phyloP scores from a whole-genome alignment of 2,888 invertebrate species.

The Nysson spinosus region DNA sequence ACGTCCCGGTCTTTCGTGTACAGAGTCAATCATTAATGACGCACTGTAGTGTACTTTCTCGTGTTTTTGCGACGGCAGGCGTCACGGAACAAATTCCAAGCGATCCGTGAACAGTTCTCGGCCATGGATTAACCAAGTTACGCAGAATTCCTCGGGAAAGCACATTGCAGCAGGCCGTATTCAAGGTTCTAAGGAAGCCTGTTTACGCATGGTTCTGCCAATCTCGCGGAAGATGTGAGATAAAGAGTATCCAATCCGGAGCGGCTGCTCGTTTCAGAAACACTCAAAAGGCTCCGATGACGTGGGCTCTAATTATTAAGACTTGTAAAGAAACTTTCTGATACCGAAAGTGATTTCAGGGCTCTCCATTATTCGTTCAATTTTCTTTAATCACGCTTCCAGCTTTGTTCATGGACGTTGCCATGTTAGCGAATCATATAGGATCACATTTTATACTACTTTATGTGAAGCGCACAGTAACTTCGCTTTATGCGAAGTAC shows the following conservation, averaged over 20 bases:
- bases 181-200: slow-evolving; percentile 50
- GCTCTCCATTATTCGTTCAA: no score
- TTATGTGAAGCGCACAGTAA: no score
- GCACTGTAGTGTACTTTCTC: background rate
- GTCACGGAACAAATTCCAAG: slow-evolving; percentile 37
- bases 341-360: slow-evolving; percentile 20
- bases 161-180: slow-evolving; percentile 20
- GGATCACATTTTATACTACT: no score
- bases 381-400: no score
- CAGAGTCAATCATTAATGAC: background rate
- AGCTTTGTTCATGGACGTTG: no score
- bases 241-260: slow-evolving; percentile 37
- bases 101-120: slow-evolving; percentile 34
- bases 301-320: slow-evolving; percentile 24
- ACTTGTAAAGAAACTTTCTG: slow-evolving; percentile 28
- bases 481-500: no score
- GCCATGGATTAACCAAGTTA: slow-evolving; percentile 44
- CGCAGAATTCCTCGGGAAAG: slow-evolving; percentile 49
- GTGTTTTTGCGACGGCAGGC: slow-evolving; percentile 7
- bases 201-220: slow-evolving; percentile 42
- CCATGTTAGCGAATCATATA: no score
- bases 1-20: background rate
- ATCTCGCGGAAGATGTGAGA: slow-evolving; percentile 47
- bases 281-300: slow-evolving; percentile 35
- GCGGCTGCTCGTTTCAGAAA: slow-evolving; percentile 10